Conservation (phyloP, 2,113 vertebrate genomes). For the Ranitomeya imitator region DNA sequence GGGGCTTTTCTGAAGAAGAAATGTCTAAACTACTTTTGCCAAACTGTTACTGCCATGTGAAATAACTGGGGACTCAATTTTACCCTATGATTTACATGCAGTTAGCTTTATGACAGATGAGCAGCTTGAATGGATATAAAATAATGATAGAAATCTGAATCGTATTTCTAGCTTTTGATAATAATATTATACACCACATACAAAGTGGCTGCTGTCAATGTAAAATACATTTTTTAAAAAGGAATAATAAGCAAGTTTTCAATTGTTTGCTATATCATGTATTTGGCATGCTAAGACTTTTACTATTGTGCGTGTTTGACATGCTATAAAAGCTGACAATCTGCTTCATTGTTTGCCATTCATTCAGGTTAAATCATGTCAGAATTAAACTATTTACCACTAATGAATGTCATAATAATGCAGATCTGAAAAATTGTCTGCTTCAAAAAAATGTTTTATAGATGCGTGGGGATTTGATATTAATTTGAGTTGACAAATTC, state of each 20-base stretch:
- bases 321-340: not conserved
- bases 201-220: not conserved
- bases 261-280: not conserved
- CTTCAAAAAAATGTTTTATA: not conserved
- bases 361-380: slow-evolving; percentile 25
- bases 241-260: not conserved
- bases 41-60: too few species aligned
- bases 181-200: not conserved
- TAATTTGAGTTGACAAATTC: slow-evolving; percentile 14
- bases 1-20: too few species aligned
- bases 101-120: too few species aligned
- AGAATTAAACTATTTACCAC: not conserved
- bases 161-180: not conserved
- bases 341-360: not conserved
- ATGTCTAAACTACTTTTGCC: too few species aligned
- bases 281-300: not conserved
- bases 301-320: not conserved
- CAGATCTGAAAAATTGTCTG: slow-evolving; percentile 2
- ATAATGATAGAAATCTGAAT: too few species aligned
- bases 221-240: not conserved
- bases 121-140: too few species aligned
- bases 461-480: not conserved
- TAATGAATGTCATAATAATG: slow-evolving; percentile 12
- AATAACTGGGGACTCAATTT: too few species aligned
- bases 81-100: too few species aligned